Base-by-base conservation (phyloP, 2,113 vertebrate genomes). In the Mugil cephalus region DNA sequence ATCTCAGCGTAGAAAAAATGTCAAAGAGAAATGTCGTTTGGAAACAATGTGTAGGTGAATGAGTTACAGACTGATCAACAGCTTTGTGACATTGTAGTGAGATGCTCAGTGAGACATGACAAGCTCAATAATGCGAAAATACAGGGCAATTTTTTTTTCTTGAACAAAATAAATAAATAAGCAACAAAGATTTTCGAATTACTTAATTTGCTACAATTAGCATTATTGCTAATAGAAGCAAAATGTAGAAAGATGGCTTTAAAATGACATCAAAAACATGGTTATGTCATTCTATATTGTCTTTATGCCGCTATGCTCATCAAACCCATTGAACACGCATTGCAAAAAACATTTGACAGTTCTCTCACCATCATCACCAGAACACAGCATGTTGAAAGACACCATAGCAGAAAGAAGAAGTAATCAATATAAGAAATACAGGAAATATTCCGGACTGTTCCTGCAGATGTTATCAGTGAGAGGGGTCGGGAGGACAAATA, bases 31-130 rank as follows among this genome's bases (percentile, higher is more conserved):
- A 53, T 45, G 18, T n/a, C 48, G 19, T 34, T 52, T 11, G 11
- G 30, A 34, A 40, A 67, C 55, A 79, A 61, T 24, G 40, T 50
- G 63, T 2, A 48, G 35, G 63, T 63, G 64, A 62, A 43, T 1
- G 13, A 36, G 43, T 35, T 62, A 18, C n/a, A 62, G 13, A 38
- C 21, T 36, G 54, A 74, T 21, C 10, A 3, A 35, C 40, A 67
- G 47, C 76, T 48, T 6, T 39, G 48, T 68, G 17, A 53, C 30
- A 53, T 12, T 15, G 34, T 3, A 12, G 38, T 15, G 39, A 58
- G 7, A 66, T 11, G 15, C n/a, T 13, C 17, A 69, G 10, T 45
- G 9, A 48, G 9, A 56, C 4, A 15, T 65, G 45, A 64, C 17
- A 30, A 40, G 39, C 46, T 66, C 9, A 18, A 52, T 8, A 36